Evolutionary conservation across 1,140 invertebrate genomes (phyloP).

Genomic region (Tachypleus tridentatus): DNA sequence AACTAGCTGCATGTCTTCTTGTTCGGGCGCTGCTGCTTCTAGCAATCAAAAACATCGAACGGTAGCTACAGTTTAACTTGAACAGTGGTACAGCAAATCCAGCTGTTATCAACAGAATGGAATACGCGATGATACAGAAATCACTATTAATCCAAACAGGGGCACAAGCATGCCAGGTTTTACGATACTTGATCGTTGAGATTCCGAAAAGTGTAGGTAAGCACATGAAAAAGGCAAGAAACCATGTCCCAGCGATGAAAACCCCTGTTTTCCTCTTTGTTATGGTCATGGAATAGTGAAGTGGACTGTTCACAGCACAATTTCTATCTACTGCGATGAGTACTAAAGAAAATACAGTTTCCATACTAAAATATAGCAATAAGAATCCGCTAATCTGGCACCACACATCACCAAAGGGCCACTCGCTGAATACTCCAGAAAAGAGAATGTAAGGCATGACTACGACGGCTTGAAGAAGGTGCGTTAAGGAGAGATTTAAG

Average conservation of each 20-base stretch:
- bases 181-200: constrained; percentile 4
- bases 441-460: constrained; percentile 45
- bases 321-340: constrained; percentile 76
- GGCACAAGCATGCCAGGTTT: constrained; percentile 22
- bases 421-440: constrained; percentile 29
- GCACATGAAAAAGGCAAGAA: constrained; percentile 10
- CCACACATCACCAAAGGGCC: constrained; percentile 32
- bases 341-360: constrained; percentile 54
- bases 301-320: constrained; percentile 69
- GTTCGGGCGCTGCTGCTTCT: constrained; percentile 54
- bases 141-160: constrained; percentile 10
- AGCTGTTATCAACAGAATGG: constrained; percentile 22
- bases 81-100: constrained; percentile 53
- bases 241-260: constrained; percentile 43
- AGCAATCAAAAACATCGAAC: constrained; percentile 55
- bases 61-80: constrained; percentile 54
- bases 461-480: constrained; percentile 47
- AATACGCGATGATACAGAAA: constrained; percentile 9
- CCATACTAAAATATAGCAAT: constrained; percentile 41
- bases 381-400: constrained; percentile 41
- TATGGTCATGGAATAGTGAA: constrained; percentile 65
- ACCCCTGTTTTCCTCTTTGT: constrained; percentile 54
- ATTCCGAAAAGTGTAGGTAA: constrained; percentile 10
- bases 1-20: constrained; percentile 38
- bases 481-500: constrained; percentile 51